A percentile compares a stretch with the other conserved stretches of the same genome.
Conservation (phyloP, 2,113 vertebrate species). For the Clarias gariepinus region DNA sequence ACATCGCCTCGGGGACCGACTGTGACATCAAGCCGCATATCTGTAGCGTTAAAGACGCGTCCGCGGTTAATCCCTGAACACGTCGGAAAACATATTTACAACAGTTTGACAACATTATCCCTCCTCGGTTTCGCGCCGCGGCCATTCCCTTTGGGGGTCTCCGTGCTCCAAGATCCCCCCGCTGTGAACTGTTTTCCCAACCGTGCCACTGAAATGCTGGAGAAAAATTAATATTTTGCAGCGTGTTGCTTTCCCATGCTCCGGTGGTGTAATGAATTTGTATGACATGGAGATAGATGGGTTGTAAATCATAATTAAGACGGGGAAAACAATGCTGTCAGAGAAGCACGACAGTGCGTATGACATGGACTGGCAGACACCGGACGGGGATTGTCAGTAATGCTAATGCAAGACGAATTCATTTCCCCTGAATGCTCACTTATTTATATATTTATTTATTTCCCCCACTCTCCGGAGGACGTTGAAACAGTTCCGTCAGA, state of each 20-base stretch:
- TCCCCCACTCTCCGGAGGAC: slow-evolving; percentile 15
- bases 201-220: slow-evolving; percentile 15
- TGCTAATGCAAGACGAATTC: slow-evolving; percentile 21
- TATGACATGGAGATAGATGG: slow-evolving; percentile 25
- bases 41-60: not conserved
- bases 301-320: slow-evolving; percentile 53
- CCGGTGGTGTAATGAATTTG: slow-evolving; percentile 29
- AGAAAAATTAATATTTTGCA: slow-evolving; percentile 19
- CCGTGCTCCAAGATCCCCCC: not conserved
- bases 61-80: slow-evolving; percentile 23
- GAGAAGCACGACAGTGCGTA: not conserved
- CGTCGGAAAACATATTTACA: slow-evolving; percentile 31
- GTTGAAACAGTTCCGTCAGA: not conserved
- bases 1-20: not conserved
- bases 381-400: not conserved
- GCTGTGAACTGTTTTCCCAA: slow-evolving; percentile 20
- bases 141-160: slow-evolving; percentile 33
- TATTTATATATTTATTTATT: slow-evolving; percentile 40
- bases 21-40: slow-evolving; percentile 1
- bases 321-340: slow-evolving; percentile 42
- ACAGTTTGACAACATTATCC: slow-evolving; percentile 33
- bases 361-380: not conserved
- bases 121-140: slow-evolving; percentile 13
- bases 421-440: not conserved
- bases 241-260: slow-evolving; percentile 26